Evolutionary conservation across 1,140 invertebrate genomes (phyloP).

Genomic region (Acromyrmex heyeri): DNA sequence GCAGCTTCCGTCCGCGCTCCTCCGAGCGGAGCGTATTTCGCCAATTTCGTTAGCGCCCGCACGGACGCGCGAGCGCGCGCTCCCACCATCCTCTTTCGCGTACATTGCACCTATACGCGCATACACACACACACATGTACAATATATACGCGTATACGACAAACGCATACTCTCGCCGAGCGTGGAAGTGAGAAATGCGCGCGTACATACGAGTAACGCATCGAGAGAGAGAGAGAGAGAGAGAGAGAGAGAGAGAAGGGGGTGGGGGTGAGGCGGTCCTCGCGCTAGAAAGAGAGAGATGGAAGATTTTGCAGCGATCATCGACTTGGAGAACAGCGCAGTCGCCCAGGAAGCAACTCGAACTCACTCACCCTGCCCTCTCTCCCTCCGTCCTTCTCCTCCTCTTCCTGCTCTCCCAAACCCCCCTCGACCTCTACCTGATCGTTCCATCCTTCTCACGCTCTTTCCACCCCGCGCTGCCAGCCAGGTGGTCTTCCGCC

Average conservation of each 20-base stretch:
- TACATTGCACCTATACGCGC: neutral
- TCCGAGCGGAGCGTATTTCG: slow-evolving; percentile 71
- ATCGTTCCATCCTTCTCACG: slow-evolving; percentile 29
- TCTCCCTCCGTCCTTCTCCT: slow-evolving; percentile 36
- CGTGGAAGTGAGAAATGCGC: slow-evolving; percentile 34
- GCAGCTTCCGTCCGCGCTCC: slow-evolving; percentile 32
- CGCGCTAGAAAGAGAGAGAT: slow-evolving; percentile 65
- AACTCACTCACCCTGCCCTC: slow-evolving; percentile 59
- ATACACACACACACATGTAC: neutral
- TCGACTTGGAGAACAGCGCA: slow-evolving; percentile 74
- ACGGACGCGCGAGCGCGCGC: slow-evolving; percentile 43
- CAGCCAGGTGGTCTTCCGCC: slow-evolving; percentile 34
- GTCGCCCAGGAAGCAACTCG: slow-evolving; percentile 70
- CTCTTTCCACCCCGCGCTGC: slow-evolving; percentile 42
- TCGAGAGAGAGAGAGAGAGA: slow-evolving; percentile 30
- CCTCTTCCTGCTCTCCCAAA: neutral
- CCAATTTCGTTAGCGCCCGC: slow-evolving; percentile 75
- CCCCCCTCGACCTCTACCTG: slow-evolving; percentile 25
- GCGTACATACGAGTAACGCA: slow-evolving; percentile 45
- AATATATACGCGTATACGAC: neutral
- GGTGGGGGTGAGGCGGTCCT: neutral
- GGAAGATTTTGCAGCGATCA: slow-evolving; percentile 77
- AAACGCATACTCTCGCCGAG: neutral
- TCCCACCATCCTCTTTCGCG: neutral
- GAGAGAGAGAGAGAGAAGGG: slow-evolving; percentile 18